Percentiles rank a stretch among this genome's conserved stretches.
phyloP scores from a whole-genome alignment of 1,140 invertebrate genomes.

The Drosophila ohnishii region DNA sequence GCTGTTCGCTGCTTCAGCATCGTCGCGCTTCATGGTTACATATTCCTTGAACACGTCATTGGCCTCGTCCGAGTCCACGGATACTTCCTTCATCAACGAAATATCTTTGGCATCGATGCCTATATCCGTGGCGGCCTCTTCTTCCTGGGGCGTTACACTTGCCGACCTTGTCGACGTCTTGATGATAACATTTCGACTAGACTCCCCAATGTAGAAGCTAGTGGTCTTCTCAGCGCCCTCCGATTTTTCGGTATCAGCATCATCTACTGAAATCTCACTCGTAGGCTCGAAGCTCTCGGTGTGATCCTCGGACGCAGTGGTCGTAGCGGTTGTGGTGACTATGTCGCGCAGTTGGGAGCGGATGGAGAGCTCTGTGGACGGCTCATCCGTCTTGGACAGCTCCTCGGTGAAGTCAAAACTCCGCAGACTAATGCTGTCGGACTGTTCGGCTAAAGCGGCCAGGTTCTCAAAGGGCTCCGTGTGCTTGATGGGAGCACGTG shows the following conservation, averaged over 20 bases:
- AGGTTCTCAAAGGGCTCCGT: constrained; percentile 74
- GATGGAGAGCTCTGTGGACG: constrained; percentile 74
- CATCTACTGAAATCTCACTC: constrained; percentile 75
- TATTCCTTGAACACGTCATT: constrained; percentile 77
- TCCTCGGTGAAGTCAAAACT: constrained; percentile 80
- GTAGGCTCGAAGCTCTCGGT: constrained; percentile 79
- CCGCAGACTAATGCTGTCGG: constrained; percentile 76
- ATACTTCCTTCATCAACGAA: constrained; percentile 73
- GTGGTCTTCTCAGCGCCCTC: constrained; percentile 65
- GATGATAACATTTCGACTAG: constrained; percentile 77
- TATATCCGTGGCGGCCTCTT: constrained; percentile 46
- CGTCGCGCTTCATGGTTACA: constrained; percentile 69
- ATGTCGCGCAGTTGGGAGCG: constrained; percentile 68
- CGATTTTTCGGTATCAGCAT: constrained; percentile 72
- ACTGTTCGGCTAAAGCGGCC: constrained; percentile 68
- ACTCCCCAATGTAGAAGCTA: constrained; percentile 82
- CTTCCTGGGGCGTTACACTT: constrained; percentile 58
- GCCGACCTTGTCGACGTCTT: constrained; percentile 72
- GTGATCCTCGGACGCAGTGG: constrained; percentile 73
- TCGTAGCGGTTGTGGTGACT: constrained; percentile 65
- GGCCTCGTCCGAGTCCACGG: constrained; percentile 75
- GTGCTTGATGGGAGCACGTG: constrained; percentile 74
- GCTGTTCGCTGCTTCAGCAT: constrained; percentile 29
- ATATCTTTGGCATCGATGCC: constrained; percentile 72
- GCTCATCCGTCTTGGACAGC: constrained; percentile 75